These are phyloP conservation scores for Silurus meridionalis DNA, from an alignment of 2,113 vertebrate genomes.

Conservation along the genomic window DNA sequence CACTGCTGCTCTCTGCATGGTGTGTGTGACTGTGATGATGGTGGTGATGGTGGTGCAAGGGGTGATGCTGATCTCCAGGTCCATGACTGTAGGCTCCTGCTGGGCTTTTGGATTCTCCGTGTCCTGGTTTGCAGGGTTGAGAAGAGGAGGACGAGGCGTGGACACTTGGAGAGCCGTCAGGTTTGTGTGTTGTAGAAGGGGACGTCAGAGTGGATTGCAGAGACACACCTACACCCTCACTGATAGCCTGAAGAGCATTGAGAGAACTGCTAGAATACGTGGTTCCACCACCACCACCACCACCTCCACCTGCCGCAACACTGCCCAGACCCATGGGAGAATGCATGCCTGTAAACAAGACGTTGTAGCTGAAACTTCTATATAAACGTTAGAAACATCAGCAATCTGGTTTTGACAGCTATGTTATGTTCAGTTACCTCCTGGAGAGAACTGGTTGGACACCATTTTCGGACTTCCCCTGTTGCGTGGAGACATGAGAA, in stretches of 20 bases:
- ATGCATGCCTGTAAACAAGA: conserved; percentile 77
- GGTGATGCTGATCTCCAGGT: conserved; percentile 58
- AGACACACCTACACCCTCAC: conserved; percentile 92
- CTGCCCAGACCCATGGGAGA: conserved; percentile 87
- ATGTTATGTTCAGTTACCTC: conserved; percentile 75
- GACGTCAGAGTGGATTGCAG: conserved; percentile 89
- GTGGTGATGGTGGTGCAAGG: conserved; percentile 73
- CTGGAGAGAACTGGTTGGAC: conserved; percentile 89
- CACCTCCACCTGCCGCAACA: conserved; percentile 69
- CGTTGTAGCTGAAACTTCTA: neutral
- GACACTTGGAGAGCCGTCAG: conserved; percentile 87
- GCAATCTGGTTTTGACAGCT: no score
- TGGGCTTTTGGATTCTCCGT: conserved; percentile 85
- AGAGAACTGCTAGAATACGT: conserved; percentile 94
- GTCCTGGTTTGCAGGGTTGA: conserved; percentile 74
- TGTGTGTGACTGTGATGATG: conserved; percentile 67
- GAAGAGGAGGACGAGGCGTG: conserved; percentile 67
- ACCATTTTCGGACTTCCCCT: conserved; percentile 91
- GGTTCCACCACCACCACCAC: conserved; percentile 67
- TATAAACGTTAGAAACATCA: neutral
- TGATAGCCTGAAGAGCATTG: conserved; percentile 96
- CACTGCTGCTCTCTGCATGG: conserved; percentile 83
- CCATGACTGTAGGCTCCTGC: conserved; percentile 73
- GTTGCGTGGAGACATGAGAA: conserved; percentile 90
- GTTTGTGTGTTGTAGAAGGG: conserved; percentile 78